Conservation (phyloP, 2,888 invertebrate genomes). For the Agriotes lineatus region DNA sequence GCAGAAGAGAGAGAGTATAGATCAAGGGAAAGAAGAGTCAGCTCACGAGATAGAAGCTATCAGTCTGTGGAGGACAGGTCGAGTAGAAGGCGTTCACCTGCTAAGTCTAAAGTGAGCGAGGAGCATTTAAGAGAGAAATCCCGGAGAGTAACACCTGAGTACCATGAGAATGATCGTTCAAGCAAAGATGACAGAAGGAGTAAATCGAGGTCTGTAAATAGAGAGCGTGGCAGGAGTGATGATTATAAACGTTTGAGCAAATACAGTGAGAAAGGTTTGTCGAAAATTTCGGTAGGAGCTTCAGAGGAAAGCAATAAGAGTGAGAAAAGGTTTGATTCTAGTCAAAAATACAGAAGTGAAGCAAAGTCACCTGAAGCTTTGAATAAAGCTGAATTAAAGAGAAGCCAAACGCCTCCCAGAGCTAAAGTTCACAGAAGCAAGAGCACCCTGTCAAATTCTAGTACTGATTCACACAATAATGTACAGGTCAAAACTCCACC, state of each 20-base stretch:
- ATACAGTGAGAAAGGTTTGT: not conserved
- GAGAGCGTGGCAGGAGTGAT: constrained; percentile 8
- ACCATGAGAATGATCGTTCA: constrained; percentile 10
- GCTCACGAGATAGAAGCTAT: constrained; percentile 23
- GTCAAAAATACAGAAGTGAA: constrained; percentile 19
- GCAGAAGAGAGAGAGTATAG: not conserved
- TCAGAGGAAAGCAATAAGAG: not conserved
- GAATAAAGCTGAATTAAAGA: not conserved
- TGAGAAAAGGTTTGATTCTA: not conserved
- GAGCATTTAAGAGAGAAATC: not conserved
- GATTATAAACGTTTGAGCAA: constrained; percentile 3
- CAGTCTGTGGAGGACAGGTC: constrained; percentile 1
- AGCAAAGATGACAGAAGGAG: not conserved
- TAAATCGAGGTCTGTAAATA: not conserved
- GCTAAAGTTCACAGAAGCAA: not conserved
- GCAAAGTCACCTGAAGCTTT: not conserved
- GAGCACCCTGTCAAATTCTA: constrained; percentile 5
- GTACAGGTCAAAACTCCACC: constrained; percentile 30
- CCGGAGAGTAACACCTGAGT: constrained; percentile 32
- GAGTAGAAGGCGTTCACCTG: not conserved
- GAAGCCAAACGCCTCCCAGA: constrained; percentile 11
- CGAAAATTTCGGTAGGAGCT: not conserved
- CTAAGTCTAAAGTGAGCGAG: not conserved
- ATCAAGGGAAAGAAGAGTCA: not conserved
- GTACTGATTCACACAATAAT: constrained; percentile 14